A percentile compares a stretch with the other conserved stretches of the same genome.
Conservation (phyloP, 2,113 vertebrate species). For the Tragelaphus strepsiceros region DNA sequence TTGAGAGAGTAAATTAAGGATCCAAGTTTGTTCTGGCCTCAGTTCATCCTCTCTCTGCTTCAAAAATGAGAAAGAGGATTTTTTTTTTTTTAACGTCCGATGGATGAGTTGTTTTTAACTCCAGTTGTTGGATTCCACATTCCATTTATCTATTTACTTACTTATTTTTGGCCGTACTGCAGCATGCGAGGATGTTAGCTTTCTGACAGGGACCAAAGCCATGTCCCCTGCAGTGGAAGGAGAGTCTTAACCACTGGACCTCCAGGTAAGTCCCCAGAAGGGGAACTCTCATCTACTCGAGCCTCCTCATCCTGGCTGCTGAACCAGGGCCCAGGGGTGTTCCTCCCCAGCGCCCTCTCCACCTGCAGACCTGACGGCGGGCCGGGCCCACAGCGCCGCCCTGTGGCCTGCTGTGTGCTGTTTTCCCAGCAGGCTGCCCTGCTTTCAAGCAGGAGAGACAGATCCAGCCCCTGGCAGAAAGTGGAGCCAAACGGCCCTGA, state of each 20-base stretch:
- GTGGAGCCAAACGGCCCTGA: not conserved
- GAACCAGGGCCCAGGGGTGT: not conserved
- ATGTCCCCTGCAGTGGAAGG: not conserved
- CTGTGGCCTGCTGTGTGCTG: not conserved
- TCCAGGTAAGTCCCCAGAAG: not conserved
- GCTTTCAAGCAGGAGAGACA: not conserved
- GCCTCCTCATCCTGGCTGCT: not conserved
- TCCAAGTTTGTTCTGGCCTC: not conserved
- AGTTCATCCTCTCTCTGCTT: not conserved
- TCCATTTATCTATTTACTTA: not conserved
- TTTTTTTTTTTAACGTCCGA: not conserved
- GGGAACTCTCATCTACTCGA: not conserved
- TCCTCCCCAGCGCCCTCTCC: accelerated
- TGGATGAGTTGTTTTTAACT: not conserved
- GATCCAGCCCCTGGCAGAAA: not conserved
- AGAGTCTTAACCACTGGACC: not conserved
- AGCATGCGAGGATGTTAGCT: not conserved
- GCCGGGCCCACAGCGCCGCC: accelerated
- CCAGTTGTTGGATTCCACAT: not conserved
- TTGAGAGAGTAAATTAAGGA: not conserved
- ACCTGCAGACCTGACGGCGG: too few species aligned
- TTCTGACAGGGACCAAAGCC: too few species aligned
- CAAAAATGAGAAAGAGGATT: not conserved
- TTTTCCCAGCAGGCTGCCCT: not conserved
- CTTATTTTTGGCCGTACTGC: not conserved